Evolutionary conservation across 1,140 invertebrate genomes (phyloP), one percentile per base, ranked within the genome.

Genomic region (Phenacoccus solenopsis): DNA sequence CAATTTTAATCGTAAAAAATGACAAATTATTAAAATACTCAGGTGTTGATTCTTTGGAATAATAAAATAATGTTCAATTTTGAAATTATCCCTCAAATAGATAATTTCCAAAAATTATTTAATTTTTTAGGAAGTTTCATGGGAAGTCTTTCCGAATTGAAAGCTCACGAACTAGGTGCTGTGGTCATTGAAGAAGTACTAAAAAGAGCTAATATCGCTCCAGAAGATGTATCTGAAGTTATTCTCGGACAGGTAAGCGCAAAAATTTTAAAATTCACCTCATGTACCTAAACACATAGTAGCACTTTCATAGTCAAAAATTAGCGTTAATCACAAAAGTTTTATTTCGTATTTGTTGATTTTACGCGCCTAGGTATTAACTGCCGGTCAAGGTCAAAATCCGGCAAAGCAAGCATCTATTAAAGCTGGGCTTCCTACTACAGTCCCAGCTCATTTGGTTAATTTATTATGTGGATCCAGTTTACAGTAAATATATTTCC

Each of bases 391-490:
- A 79, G 91, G 92, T 27, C 91, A 93, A 80, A 94, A 94, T 81
- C 89, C 92, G 70, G 90, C 89, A 0, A 81, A 91, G 73, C 91
- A 94, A 78, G 89, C 91, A 56, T 81, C 89, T 13, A 78, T 92
- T 1, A 84, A 84, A 74, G 90, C 90, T 68, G 90, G 89, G 16
- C 77, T 94, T 74, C 90, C 91, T 28, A 78, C 84, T 71, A 75
- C 80, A 69, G 85, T 89, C 27, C 89, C 92, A 64, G 87, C 91
- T 28, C 88, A 84, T 77, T 79, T 82, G n/a, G 77, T 94, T 9
- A 94, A 92, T 76, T 89, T 93, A 87, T 78, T 94, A 1, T 95
- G 92, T 81, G 92, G 91, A 30, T 94, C 91, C 57, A 91, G 92
- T 7, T 77, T 95, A 1, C 89, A 89, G 86, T 90, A 81, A 77